Base-by-base conservation (phyloP, 1,140 invertebrate genomes). In the Drosophila quadrilineata region DNA sequence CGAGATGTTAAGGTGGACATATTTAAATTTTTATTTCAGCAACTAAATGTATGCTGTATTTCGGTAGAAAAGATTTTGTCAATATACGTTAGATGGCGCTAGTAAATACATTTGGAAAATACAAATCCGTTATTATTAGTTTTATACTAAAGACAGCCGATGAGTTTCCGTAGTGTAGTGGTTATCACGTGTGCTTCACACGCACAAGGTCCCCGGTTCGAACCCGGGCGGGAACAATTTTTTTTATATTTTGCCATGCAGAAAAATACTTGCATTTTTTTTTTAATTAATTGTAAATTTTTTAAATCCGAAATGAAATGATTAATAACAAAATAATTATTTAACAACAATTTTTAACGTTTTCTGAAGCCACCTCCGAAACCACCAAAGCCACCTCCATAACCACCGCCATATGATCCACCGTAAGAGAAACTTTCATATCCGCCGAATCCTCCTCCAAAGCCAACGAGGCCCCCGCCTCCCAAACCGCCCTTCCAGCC, bases 191-290 rank as follows among this genome's bases (percentile, higher is more conserved):
- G 89, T 90, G 91, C 91, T 90, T 91, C 88, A 91, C 89, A 92
- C 91, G 91, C 91, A 91, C 90, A 92, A 92, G 90, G 91, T 91
- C 92, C 91, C 92, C 90, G 91, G 92, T 92, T 92, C 91, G 92
- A 92, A 90, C 91, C 92, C 91, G 91, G 92, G 91, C 91, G 91
- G 90, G 90, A 92, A 90, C 91, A 92, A 10, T 14, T 6, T 9
- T 35, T 69, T 38, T 57, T 24, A 21, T 54, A 22, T 40, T 12
- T 21, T 26, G 16, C 8, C 8, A 2, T 0, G 0, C n/a, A n/a
- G n/a, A n/a, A n/a, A n/a, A 8, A 9, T 14, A 17, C 12, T 36
- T 16, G n/a, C n/a, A 0, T 24, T 63, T 31, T 41, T 16, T 17
- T 12, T 45, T 29, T 21, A 16, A 14, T 33, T 21, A 9, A 22